Conservation (phyloP, 1,140 invertebrate genomes). For the Cotesia vestalis region DNA sequence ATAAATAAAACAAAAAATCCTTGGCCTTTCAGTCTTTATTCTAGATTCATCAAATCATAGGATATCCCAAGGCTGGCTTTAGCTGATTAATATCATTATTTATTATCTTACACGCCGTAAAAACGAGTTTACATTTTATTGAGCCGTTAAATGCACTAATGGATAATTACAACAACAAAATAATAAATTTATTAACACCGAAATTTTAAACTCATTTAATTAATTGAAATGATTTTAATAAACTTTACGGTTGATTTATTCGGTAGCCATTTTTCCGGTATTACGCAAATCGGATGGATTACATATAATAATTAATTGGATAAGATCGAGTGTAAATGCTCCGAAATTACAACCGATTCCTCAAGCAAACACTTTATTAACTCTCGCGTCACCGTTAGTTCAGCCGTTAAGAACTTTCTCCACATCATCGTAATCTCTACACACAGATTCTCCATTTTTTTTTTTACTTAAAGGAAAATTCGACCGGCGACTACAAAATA, state of each 20-base stretch:
- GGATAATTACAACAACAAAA: too few species aligned
- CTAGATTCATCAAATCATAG: conserved; percentile 1
- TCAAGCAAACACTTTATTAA: neutral
- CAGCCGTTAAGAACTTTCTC: conserved; percentile 1
- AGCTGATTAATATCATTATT: conserved; percentile 5
- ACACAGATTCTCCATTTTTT: too few species aligned
- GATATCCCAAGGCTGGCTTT: neutral
- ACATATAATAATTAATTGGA: neutral
- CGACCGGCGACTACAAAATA: too few species aligned
- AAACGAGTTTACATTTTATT: too few species aligned
- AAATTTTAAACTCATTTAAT: too few species aligned
- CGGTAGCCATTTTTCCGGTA: neutral
- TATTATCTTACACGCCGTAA: too few species aligned
- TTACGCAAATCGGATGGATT: conserved; percentile 11
- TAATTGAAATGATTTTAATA: neutral
- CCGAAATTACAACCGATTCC: neutral
- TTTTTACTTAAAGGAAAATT: too few species aligned
- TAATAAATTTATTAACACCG: too few species aligned
- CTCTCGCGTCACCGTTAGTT: conserved; percentile 17
- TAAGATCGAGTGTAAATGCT: neutral
- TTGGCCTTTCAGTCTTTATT: conserved; percentile 24
- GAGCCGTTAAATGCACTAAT: too few species aligned
- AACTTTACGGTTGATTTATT: neutral
- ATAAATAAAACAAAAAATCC: conserved; percentile 4
- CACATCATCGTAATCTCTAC: too few species aligned